phyloP scores from a whole-genome alignment of 2,888 invertebrate species.

The Periphyllus acericola region DNA sequence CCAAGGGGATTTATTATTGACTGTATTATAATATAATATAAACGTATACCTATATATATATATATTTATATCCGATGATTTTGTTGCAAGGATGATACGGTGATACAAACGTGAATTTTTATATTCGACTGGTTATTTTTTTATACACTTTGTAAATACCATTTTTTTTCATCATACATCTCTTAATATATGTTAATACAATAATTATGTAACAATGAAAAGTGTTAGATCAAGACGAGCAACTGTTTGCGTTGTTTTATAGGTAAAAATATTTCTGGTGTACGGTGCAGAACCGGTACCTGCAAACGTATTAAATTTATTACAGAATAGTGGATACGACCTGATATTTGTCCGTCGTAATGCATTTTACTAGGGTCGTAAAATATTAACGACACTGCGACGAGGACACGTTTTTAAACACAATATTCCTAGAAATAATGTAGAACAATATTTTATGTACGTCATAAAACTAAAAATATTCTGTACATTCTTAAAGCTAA shows the following conservation, averaged over 20 bases:
- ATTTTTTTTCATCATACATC: neutral
- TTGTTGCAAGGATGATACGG: neutral
- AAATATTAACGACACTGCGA: slow-evolving; percentile 16
- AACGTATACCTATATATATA: too few species aligned
- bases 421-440: neutral
- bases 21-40: neutral
- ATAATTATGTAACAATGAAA: slow-evolving; percentile 26
- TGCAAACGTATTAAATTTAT: neutral
- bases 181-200: neutral
- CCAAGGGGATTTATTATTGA: neutral
- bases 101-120: neutral
- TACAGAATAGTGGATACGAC: neutral
- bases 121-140: neutral
- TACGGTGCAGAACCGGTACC: slow-evolving; percentile 26
- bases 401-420: slow-evolving; percentile 10
- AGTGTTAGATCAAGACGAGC: neutral
- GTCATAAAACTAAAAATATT: neutral
- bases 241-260: neutral
- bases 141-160: neutral
- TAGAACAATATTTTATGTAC: neutral
- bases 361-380: neutral
- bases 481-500: neutral
- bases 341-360: neutral
- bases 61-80: neutral
- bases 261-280: neutral